Evolutionary conservation across 2,797 vertebrate species (phyloP), one percentile per base, ranked within the genome.

Genomic region (Enteromius radiatus): DNA sequence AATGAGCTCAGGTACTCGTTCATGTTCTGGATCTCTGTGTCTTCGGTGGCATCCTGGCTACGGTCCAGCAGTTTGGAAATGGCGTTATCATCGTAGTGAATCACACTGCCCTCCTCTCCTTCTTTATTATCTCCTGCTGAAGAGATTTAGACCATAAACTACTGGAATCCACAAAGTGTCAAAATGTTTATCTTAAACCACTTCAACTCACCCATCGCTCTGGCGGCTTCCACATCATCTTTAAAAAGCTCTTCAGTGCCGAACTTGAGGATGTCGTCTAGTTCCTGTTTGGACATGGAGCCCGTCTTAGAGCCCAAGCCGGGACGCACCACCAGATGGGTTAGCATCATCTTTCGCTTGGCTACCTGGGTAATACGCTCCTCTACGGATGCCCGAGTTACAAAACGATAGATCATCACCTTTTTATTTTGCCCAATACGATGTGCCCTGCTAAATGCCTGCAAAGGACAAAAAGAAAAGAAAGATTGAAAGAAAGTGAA

Each of bases 1-100:
- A 99, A 99, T 91, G 98, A 99, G 93, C 98, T 99, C 86, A 99
- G 95, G 92, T 99, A 99, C 92, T 99, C 98, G 9, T 99, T 99
- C 97, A 99, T 99, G 92, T 99, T 99, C 94, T 99, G 98, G 38
- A 99, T 96, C 90, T 99, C 98, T 0, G 97, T 98, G 93, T 98
- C 98, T 0, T 99, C 98, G 0, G 97, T 98, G 9, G 96, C 96
- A 0, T 99, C 96, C 92, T 96, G 98, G 89, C 96, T 98, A 80
- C 98, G 95, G 91, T 99, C 98, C 92, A 99, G 88, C 81, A 99
- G 97, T 91, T 98, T 99, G 0, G 97, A 98, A 90, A 99, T 99
- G 87, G 98, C 98, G 0, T 96, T 96, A 0, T 99, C 97, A 0
- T 99, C 98, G 0, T 99, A 99, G 92, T 99, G 98, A 86, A 99